Base-by-base conservation (phyloP, 2,797 vertebrate genomes). In the Malacoctenus gilli region DNA sequence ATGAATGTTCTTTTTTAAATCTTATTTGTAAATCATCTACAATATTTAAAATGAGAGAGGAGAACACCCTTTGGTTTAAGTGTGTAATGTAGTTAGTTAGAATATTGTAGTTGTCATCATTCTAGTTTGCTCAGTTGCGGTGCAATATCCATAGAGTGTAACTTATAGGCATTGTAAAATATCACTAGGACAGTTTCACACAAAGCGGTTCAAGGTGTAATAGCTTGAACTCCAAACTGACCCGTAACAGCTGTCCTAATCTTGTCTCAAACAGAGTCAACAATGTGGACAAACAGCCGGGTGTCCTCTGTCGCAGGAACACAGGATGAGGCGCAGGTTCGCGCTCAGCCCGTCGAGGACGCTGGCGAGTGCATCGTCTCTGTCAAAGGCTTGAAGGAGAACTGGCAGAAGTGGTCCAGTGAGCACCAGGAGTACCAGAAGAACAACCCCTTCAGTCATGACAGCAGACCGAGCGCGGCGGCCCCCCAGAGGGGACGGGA, bases 361-460 rank as follows among this genome's bases (percentile, higher is more conserved):
- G 41, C 52, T 2, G 78, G 80, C 5, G 69, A 14, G 8, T 48
- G 73, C 63, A 69, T 56, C 2, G 80, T 72, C 6, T 90, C 86
- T 0, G 93, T 95, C 28, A 91, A 89, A 69, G 87, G 91, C 44
- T 73, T 96, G 55, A 93, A 91, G 72, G 89, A 91, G 40, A 93
- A 89, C 9, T 97, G 95, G 95, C 93, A 95, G 86, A 94, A 76
- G 71, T 95, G 95, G 95, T 93, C 91, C 22, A 83, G 88, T 2
- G 89, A 93, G 57, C 93, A 84, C 56, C 72, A 75, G 14, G 91
- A 93, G 43, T 92, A 94, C 80, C 95, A 96, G 87, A 92, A 87
- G 68, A 85, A 85, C 62, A 97, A 97, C 77, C 95, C 95, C 0
- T 97, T 96, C 84, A 94, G 93, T 69, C 88, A 83, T 0, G 47